phyloP scores from a whole-genome alignment of 2,113 vertebrate genomes.

The Neotragus moschatus region DNA sequence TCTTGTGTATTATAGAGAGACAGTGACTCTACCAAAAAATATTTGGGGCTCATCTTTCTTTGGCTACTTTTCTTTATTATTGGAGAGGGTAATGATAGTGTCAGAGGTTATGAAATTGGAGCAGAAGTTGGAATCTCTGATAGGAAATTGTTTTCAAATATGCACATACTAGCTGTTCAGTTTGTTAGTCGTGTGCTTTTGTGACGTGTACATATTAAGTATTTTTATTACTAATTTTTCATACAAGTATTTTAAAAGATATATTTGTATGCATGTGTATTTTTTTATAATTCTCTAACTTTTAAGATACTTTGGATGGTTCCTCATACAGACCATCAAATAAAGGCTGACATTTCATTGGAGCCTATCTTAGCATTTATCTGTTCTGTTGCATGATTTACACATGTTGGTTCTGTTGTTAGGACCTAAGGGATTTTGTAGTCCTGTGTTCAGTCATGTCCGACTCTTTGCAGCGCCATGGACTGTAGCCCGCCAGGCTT shows the following conservation, averaged over 20 bases:
- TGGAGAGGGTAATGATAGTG: neutral
- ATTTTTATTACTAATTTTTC: neutral
- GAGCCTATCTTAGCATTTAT: neutral
- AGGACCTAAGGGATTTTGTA: neutral
- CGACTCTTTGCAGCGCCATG: neutral
- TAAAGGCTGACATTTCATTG: neutral
- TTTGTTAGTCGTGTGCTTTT: neutral
- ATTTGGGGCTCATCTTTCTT: neutral
- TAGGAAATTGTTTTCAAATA: neutral
- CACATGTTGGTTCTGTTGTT: neutral
- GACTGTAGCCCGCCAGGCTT: neutral
- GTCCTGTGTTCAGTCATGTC: neutral
- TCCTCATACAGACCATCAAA: neutral
- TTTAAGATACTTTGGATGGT: neutral
- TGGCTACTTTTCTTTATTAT: neutral
- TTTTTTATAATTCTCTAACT: conserved; percentile 12
- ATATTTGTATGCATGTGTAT: neutral
- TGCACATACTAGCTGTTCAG: neutral
- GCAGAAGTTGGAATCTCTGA: neutral
- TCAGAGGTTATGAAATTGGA: neutral
- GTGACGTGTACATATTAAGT: neutral
- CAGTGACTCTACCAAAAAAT: neutral
- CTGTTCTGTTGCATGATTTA: neutral
- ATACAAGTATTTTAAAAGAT: neutral
- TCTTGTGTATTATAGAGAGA: neutral